Conservation (phyloP, 2,888 invertebrate genomes). For the Brachypalpus laphriformis region DNA sequence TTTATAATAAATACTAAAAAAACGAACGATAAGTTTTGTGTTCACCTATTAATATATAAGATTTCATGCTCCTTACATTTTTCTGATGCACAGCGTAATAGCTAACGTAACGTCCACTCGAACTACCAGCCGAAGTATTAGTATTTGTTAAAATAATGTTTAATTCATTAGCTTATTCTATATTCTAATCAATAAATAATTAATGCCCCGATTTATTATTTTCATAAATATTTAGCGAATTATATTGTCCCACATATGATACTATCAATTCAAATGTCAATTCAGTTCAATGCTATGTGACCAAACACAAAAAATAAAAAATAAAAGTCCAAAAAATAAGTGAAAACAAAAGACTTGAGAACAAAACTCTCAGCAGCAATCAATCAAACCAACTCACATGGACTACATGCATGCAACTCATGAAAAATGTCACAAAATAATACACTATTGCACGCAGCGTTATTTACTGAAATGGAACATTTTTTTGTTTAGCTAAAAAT, state of each 20-base stretch:
- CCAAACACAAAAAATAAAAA: background rate
- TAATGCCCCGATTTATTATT: background rate
- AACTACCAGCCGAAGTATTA: no score
- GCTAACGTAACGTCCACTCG: no score
- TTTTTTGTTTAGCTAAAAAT: constrained; percentile 18
- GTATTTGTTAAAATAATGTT: no score
- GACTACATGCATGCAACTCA: constrained; percentile 25
- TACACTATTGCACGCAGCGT: constrained; percentile 22
- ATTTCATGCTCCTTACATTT: no score
- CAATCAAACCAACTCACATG: constrained; percentile 50
- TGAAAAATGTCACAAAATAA: constrained; percentile 7
- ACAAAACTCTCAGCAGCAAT: constrained; percentile 38
- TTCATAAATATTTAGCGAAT: background rate
- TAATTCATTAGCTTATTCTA: background rate
- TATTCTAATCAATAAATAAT: background rate
- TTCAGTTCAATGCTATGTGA: constrained; percentile 19
- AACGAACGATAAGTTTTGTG: no score
- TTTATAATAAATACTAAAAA: no score
- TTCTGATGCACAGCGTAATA: no score
- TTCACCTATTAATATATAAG: no score
- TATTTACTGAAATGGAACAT: constrained; percentile 62
- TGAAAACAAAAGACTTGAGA: constrained; percentile 51
- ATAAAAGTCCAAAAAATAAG: background rate
- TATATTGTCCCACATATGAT: background rate
- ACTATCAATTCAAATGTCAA: constrained; percentile 25